Evolutionary conservation across 2,888 invertebrate species (phyloP).

Genomic region (Latrodectus hesperus): DNA sequence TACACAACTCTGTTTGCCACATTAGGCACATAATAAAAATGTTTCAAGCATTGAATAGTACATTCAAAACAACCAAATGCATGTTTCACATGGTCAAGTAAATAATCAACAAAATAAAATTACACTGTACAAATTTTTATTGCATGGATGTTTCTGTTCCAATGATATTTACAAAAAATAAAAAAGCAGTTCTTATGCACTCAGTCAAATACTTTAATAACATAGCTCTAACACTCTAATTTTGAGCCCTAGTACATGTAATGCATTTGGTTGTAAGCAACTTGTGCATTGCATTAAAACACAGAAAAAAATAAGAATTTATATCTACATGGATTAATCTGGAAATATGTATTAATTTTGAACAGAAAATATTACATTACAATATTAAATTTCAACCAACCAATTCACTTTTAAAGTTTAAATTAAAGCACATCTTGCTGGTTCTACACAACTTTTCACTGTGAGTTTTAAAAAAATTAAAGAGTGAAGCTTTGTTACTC

Average conservation of each 20-base stretch:
- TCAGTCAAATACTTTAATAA: slow-evolving; percentile 15
- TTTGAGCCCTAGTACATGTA: neutral
- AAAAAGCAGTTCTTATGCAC: slow-evolving; percentile 1
- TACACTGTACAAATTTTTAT: slow-evolving; percentile 56
- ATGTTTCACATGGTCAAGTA: slow-evolving; percentile 23
- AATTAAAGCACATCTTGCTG: too few species aligned
- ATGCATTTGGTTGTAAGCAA: neutral
- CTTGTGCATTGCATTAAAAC: neutral
- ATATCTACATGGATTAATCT: slow-evolving; percentile 11
- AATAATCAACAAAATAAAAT: slow-evolving; percentile 52
- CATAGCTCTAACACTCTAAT: neutral
- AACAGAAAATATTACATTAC: neutral
- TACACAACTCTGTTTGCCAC: slow-evolving; percentile 55
- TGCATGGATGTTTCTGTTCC: slow-evolving; percentile 15
- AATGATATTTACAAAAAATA: slow-evolving; percentile 43
- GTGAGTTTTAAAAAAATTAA: neutral
- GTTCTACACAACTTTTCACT: too few species aligned
- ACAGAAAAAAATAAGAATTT: neutral
- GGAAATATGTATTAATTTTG: neutral
- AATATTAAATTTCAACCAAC: neutral
- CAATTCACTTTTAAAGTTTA: neutral
- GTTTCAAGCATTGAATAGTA: slow-evolving; percentile 30
- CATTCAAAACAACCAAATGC: slow-evolving; percentile 34
- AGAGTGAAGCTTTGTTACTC: slow-evolving; percentile 19
- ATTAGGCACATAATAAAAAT: slow-evolving; percentile 25